Conservation (phyloP, 2,888 invertebrate genomes). For the Athetis lepigone region DNA sequence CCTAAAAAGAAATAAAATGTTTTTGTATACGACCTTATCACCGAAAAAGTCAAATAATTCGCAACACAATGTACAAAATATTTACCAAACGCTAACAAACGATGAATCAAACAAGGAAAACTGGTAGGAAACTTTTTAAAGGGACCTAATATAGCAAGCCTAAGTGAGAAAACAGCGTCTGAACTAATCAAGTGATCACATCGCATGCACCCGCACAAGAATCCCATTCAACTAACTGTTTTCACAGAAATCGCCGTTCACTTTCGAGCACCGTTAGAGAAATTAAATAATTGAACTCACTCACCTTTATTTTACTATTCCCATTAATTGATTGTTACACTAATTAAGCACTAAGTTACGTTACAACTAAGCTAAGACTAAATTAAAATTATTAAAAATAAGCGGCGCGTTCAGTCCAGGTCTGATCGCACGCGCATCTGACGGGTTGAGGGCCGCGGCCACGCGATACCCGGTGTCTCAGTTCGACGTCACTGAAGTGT, state of each 20-base stretch:
- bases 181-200: slow-evolving; percentile 26
- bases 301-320: slow-evolving; percentile 74
- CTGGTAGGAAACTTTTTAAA: background rate
- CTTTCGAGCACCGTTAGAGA: slow-evolving; percentile 74
- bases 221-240: slow-evolving; percentile 73
- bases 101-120: slow-evolving; percentile 17
- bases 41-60: background rate
- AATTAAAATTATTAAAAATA: slow-evolving; percentile 49
- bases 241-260: slow-evolving; percentile 66
- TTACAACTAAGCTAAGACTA: slow-evolving; percentile 58
- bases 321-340: slow-evolving; percentile 73
- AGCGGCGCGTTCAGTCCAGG: slow-evolving; percentile 70
- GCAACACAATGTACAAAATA: background rate
- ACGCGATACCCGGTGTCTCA: slow-evolving; percentile 63
- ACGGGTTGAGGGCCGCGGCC: slow-evolving; percentile 63
- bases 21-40: background rate
- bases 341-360: slow-evolving; percentile 63
- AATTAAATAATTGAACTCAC: slow-evolving; percentile 61
- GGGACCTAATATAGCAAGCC: background rate
- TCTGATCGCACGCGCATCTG: slow-evolving; percentile 80
- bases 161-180: slow-evolving; percentile 13
- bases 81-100: background rate
- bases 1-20: background rate
- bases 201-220: slow-evolving; percentile 49
- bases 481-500: slow-evolving; percentile 70